Evolutionary conservation across 2,888 invertebrate genomes (phyloP).

Genomic region (Diadromus collaris): DNA sequence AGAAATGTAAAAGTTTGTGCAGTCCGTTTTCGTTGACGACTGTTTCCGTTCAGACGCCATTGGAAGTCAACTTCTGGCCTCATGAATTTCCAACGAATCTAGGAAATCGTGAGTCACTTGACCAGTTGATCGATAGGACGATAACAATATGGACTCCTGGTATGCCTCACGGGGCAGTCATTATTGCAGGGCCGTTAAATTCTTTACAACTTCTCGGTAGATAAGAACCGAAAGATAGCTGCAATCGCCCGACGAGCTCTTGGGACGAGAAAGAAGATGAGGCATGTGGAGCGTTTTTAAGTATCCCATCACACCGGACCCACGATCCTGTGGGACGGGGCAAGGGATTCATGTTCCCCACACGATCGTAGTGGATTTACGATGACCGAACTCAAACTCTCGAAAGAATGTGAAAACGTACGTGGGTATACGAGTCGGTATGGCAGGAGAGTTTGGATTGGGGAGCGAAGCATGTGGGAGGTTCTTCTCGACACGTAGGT

Average conservation of each 20-base stretch:
- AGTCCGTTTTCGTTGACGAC: neutral
- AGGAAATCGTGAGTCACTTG: neutral
- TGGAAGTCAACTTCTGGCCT: neutral
- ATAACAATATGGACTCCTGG: constrained; percentile 20
- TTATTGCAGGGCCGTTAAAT: constrained; percentile 10
- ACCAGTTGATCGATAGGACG: constrained; percentile 11
- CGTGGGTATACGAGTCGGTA: constrained; percentile 20
- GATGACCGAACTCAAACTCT: constrained; percentile 42
- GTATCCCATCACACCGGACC: constrained; percentile 24
- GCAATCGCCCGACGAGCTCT: constrained; percentile 38
- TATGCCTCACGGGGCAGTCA: neutral
- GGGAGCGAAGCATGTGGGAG: constrained; percentile 1
- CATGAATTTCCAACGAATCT: neutral
- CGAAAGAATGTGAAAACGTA: constrained; percentile 35
- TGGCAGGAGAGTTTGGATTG: constrained; percentile 20
- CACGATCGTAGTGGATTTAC: constrained; percentile 47
- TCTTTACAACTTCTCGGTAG: constrained; percentile 9
- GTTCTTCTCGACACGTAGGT: neutral
- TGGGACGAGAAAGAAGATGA: neutral
- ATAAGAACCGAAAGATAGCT: constrained; percentile 22
- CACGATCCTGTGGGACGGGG: neutral
- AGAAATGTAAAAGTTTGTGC: neutral
- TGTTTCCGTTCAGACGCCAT: neutral
- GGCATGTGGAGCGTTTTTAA: constrained; percentile 28
- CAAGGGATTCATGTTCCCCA: constrained; percentile 10